Percentiles rank a stretch among this genome's conserved stretches.
phyloP scores from a whole-genome alignment of 2,888 invertebrate species.

The Aelia acuminata region DNA sequence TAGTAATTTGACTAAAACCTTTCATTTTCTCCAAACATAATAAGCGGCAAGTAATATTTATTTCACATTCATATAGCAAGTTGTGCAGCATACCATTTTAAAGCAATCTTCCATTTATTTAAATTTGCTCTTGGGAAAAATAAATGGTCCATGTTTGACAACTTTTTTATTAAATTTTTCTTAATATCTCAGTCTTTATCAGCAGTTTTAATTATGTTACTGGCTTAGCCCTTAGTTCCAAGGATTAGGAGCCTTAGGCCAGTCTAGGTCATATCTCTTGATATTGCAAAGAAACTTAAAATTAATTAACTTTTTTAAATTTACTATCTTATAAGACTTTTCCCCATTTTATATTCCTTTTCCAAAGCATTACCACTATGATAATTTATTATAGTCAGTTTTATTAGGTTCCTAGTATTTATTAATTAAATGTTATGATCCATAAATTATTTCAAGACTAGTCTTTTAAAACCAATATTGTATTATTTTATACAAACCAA shows the following conservation, averaged over 20 bases:
- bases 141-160: background rate
- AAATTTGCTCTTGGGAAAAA: background rate
- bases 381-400: background rate
- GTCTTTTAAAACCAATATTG: background rate
- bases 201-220: background rate
- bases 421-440: background rate
- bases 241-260: background rate
- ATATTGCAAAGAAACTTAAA: background rate
- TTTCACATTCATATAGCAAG: too few relatives aligned
- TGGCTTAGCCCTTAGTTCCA: background rate
- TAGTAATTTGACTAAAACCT: too few relatives aligned
- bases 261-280: background rate
- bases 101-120: background rate
- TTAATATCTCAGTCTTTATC: background rate
- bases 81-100: too few relatives aligned
- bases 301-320: background rate
- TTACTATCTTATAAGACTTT: background rate
- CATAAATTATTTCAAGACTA: background rate
- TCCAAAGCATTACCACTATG: background rate
- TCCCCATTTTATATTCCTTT: background rate
- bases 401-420: background rate
- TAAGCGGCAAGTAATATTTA: too few relatives aligned
- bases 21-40: too few relatives aligned
- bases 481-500: background rate
- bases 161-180: background rate